Conservation (phyloP, 2,888 invertebrate species). For the Rhodophaea formosa region DNA sequence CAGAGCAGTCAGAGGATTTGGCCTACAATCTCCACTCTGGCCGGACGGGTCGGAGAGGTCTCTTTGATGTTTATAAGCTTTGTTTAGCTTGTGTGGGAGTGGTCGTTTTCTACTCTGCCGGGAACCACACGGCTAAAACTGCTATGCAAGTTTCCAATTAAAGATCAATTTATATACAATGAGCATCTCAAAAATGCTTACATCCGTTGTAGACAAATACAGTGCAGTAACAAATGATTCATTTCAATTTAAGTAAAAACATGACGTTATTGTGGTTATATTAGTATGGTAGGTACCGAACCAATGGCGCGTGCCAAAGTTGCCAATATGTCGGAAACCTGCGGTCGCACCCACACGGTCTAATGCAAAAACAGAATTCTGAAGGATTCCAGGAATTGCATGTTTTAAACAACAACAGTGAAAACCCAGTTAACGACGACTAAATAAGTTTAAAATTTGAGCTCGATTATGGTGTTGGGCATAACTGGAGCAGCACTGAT, state of each 20-base stretch:
- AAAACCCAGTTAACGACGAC: background rate
- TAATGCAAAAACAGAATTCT: background rate
- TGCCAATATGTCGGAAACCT: conserved; percentile 39
- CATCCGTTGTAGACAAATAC: background rate
- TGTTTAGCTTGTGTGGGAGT: too few relatives aligned
- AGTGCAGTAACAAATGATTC: background rate
- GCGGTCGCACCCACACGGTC: conserved; percentile 28
- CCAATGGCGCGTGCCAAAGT: conserved; percentile 34
- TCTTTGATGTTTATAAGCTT: too few relatives aligned
- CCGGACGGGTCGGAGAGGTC: too few relatives aligned
- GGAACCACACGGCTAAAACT: too few relatives aligned
- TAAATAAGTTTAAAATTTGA: too few relatives aligned
- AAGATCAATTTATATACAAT: too few relatives aligned
- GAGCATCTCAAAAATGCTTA: background rate
- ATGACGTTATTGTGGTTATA: conserved; percentile 39
- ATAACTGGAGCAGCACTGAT: too few relatives aligned
- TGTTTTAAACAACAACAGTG: background rate
- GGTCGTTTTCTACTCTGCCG: too few relatives aligned
- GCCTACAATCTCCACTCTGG: too few relatives aligned
- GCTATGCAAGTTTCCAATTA: too few relatives aligned
- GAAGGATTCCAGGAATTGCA: background rate
- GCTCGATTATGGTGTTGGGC: too few relatives aligned
- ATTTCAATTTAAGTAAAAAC: conserved; percentile 21
- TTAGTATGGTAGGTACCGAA: conserved; percentile 24
- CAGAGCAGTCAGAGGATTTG: too few relatives aligned